Evolutionary conservation across 1,140 invertebrate genomes (phyloP).

Genomic region (Lepidostoma basale): DNA sequence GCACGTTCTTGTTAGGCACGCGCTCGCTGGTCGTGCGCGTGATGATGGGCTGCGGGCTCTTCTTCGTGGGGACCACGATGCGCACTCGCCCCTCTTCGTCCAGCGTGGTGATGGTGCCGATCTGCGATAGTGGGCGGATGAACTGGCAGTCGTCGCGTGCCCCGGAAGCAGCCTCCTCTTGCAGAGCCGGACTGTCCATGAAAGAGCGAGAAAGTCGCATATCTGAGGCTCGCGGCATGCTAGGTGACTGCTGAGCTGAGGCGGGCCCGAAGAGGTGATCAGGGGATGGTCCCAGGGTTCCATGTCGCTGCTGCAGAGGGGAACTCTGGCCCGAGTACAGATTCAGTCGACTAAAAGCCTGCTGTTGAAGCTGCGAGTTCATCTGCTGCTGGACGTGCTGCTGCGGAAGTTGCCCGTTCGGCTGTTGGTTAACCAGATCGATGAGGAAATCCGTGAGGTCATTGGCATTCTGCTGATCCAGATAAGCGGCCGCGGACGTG

Average conservation of each 20-base stretch:
- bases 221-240: not conserved
- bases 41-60: constrained; percentile 63
- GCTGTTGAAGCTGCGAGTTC: constrained; percentile 35
- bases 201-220: not conserved
- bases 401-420: not conserved
- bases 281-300: not conserved
- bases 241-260: not conserved
- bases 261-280: not conserved
- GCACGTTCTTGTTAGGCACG: constrained; percentile 79
- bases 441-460: constrained; percentile 50
- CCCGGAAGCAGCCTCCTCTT: too few relatives aligned
- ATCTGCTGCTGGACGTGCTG: constrained; percentile 1
- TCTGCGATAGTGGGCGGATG: constrained; percentile 71
- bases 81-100: constrained; percentile 62
- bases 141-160: constrained; percentile 55
- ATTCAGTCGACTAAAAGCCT: constrained; percentile 33
- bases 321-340: constrained; percentile 18
- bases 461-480: constrained; percentile 48
- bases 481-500: not conserved
- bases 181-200: not conserved
- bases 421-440: constrained; percentile 48
- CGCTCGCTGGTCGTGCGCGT: constrained; percentile 84
- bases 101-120: constrained; percentile 65
- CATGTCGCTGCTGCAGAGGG: not conserved
- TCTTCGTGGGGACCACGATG: constrained; percentile 62